These are phyloP conservation scores for Aphodius sticticus DNA, from an alignment of 2,888 invertebrate genomes.

Conservation along the genomic window DNA sequence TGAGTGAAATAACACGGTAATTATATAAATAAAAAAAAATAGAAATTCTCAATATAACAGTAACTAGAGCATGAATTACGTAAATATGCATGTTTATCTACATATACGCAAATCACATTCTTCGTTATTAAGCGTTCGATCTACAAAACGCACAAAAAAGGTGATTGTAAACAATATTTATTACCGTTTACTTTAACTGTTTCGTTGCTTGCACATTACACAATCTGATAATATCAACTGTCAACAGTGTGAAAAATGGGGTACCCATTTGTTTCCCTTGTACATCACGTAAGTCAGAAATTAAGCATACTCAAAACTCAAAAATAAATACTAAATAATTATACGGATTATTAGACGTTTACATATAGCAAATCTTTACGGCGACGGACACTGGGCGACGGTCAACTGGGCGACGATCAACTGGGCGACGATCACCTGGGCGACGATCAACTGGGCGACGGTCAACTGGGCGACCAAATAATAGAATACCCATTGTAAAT, in stretches of 20 bases:
- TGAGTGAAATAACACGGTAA: background rate
- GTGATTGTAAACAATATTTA: background rate
- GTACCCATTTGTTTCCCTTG: background rate
- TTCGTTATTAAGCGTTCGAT: background rate
- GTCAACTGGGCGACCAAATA: too few species aligned
- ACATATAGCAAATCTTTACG: too few species aligned
- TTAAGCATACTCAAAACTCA: too few species aligned
- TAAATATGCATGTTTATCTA: background rate
- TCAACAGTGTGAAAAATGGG: background rate
- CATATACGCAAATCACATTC: background rate
- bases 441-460: too few species aligned
- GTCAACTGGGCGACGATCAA: too few species aligned
- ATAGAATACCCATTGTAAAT: too few species aligned
- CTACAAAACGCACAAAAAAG: background rate
- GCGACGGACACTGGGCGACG: too few species aligned
- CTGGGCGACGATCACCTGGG: too few species aligned
- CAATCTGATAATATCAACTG: background rate
- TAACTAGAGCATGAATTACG: background rate
- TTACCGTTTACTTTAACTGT: background rate
- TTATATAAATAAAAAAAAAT: constrained; percentile 1
- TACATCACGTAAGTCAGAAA: background rate
- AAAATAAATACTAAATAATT: too few species aligned
- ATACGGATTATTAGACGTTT: too few species aligned
- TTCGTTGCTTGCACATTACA: background rate
- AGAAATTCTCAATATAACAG: constrained; percentile 4